Conservation (phyloP, 2,888 invertebrate species). For the Parascotia fuliginaria region DNA sequence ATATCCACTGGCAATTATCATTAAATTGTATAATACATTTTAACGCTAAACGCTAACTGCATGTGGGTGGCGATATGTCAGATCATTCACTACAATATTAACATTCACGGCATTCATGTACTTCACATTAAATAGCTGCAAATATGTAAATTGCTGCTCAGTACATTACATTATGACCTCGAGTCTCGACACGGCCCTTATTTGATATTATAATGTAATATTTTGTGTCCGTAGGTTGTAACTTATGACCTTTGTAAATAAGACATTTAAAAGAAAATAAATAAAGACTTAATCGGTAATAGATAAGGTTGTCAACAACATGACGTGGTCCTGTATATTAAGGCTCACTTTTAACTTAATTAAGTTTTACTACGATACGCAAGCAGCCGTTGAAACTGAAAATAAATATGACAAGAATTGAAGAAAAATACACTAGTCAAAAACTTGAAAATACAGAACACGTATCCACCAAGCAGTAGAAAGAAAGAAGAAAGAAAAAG, state of each 20-base stretch:
- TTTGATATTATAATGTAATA: slow-evolving; percentile 33
- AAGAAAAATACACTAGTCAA: too few species aligned
- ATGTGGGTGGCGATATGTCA: slow-evolving; percentile 6
- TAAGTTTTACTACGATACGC: too few species aligned
- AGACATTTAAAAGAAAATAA: slow-evolving; percentile 17
- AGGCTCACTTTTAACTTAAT: too few species aligned
- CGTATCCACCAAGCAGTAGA: too few species aligned
- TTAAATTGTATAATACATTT: not conserved
- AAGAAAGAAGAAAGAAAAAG: too few species aligned
- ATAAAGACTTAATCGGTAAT: too few species aligned
- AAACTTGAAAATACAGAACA: too few species aligned
- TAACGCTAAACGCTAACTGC: not conserved
- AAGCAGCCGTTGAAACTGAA: too few species aligned
- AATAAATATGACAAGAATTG: too few species aligned
- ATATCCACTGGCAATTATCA: not conserved
- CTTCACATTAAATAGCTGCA: slow-evolving; percentile 12
- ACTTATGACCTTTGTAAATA: slow-evolving; percentile 24
- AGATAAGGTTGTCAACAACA: too few species aligned
- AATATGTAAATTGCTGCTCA: slow-evolving; percentile 31
- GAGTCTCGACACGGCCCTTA: slow-evolving; percentile 33
- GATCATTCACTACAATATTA: slow-evolving; percentile 3
- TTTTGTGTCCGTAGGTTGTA: slow-evolving; percentile 18
- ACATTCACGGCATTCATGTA: slow-evolving; percentile 3
- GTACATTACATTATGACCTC: slow-evolving; percentile 30
- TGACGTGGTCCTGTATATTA: too few species aligned